Base-by-base conservation (phyloP, 23 tunicate species). In the Phallusia fumigata region DNA sequence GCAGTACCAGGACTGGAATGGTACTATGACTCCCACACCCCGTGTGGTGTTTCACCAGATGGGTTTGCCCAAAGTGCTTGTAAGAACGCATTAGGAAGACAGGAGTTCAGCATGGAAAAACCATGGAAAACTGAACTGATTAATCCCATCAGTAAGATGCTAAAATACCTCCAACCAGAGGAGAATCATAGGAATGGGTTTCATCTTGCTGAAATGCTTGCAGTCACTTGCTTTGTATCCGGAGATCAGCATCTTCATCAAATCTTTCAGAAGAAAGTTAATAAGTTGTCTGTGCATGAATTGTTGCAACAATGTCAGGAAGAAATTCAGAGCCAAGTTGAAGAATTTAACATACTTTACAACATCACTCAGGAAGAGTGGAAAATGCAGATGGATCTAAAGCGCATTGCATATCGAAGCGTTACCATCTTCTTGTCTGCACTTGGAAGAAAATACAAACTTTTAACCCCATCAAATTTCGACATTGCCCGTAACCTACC, bases 101-200 rank as follows among this genome's bases (percentile, higher is more conserved):
- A 58, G 13, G 69, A 58, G 69, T 58, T 21, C 16, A 58, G 28
- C 16, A 8, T 11, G 13, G 28, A 74, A 3, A 74, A 3, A 30
- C 40, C 40, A 21, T 36, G 33, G 51, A 82, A 58, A 36, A 65
- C 33, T 35, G 76, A 65, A 47, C 34, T 84, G 24, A 53, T 84
- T 24, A 84, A 84, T 22, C 77, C 88, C 10, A 76, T 78, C 19
- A 34, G 51, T 31, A 82, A 84, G 21, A 84, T 77, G 82, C 3
- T 64, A 15, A 77, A 77, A 77, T 49, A 53, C 32, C 30, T 77
- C 31, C 30, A 15, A 18, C 76, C 76, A 18, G 47, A 19, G 18
- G 50, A 52, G 0, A 31, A 0, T 15, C 31, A n/a, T 0, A 49
- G 0, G 16, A 34, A 78, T 77, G 75, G 51, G 21, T 52, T 28